Conservation (phyloP, 35 echinoderm and acorn worm genomes). For the Strongylocentrotus purpuratus region DNA sequence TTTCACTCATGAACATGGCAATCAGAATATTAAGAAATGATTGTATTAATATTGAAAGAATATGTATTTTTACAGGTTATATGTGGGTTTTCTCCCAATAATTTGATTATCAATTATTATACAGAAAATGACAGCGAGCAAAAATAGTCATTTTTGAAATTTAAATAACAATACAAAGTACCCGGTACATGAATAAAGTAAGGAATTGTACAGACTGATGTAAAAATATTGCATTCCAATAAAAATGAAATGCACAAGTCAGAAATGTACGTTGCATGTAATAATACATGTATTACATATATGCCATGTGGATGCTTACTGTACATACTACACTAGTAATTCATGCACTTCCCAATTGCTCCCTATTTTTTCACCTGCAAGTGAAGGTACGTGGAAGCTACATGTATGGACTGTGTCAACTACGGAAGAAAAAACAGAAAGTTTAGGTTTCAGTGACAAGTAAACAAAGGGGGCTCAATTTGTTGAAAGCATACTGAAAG, state of each 20-base stretch:
- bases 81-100: no score
- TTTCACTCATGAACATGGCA: no score
- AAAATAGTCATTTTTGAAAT: not conserved
- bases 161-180: not conserved
- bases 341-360: not conserved
- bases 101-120: no score
- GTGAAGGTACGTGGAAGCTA: not conserved
- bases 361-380: not conserved
- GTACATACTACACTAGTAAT: not conserved
- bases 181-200: no score
- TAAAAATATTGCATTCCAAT: no score
- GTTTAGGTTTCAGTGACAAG: not conserved
- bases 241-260: no score
- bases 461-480: constrained; percentile 29
- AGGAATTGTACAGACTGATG: no score
- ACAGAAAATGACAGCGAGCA: no score
- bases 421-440: not conserved
- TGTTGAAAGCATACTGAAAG: constrained; percentile 16
- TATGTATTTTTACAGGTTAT: no score
- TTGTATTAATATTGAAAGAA: no score
- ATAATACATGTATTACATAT: not conserved
- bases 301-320: not conserved
- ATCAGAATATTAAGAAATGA: no score
- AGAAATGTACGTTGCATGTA: no score
- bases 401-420: not conserved